A percentile compares a stretch with the other conserved stretches of the same genome.
phyloP scores from a whole-genome alignment of 2,113 vertebrate genomes.

The Atlantisia rogersi region DNA sequence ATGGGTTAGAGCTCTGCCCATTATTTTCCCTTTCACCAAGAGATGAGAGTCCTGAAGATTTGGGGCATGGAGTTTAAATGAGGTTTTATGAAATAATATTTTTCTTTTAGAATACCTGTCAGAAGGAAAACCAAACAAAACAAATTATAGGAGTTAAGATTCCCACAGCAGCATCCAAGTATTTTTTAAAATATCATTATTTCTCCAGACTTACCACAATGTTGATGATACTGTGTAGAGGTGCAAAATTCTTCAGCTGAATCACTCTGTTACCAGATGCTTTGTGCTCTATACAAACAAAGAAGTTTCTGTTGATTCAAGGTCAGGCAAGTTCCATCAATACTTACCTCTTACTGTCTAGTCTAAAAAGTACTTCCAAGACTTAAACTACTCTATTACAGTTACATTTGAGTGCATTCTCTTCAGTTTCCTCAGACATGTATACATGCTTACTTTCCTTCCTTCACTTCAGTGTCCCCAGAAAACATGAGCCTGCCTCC shows the following conservation, averaged over 20 bases:
- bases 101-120: conserved; percentile 33
- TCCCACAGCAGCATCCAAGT: background rate
- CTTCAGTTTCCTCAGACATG: background rate
- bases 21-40: background rate
- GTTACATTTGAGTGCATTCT: background rate
- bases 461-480: background rate
- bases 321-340: background rate
- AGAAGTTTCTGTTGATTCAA: conserved; percentile 12
- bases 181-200: background rate
- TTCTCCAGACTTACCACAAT: background rate
- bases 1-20: background rate
- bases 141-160: background rate
- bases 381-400: background rate
- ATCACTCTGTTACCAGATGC: background rate
- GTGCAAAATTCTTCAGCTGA: background rate
- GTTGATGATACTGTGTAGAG: background rate
- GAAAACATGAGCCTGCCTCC: background rate
- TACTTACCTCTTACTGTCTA: background rate
- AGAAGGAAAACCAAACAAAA: conserved; percentile 8
- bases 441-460: background rate
- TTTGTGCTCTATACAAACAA: background rate
- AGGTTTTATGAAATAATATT: conserved; percentile 19
- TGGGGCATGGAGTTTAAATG: background rate
- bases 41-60: background rate
- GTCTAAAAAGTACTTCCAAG: background rate